Percentiles rank a stretch among this genome's conserved stretches.
These are phyloP conservation scores for Crypturellus undulatus DNA, from an alignment of 2,113 vertebrate genomes.

Conservation along the genomic window DNA sequence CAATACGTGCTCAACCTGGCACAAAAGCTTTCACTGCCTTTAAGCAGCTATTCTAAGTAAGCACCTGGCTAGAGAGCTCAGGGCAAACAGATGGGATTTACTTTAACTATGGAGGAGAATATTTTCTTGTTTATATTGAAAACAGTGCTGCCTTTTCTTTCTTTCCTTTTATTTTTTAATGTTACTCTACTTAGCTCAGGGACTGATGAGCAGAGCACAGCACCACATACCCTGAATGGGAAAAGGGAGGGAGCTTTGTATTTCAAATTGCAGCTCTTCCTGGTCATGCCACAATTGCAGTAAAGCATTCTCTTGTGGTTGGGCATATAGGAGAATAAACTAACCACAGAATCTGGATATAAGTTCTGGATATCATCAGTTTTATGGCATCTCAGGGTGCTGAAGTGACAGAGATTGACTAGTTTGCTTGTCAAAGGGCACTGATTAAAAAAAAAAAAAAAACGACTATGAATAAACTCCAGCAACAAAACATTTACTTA, in stretches of 20 bases:
- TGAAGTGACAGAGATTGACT: not conserved
- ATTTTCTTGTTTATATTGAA: not conserved
- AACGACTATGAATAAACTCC: not conserved
- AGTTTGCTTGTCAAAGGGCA: not conserved
- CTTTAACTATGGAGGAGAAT: not conserved
- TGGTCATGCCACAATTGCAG: not conserved
- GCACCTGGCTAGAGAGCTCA: not conserved
- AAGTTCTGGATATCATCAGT: not conserved
- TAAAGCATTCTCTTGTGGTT: not conserved
- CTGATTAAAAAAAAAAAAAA: not conserved
- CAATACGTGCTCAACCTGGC: not conserved
- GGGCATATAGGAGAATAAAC: not conserved
- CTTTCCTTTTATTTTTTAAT: not conserved
- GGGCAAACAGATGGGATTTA: not conserved
- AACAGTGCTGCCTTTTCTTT: not conserved
- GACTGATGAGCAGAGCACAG: not conserved
- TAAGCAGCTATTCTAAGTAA: not conserved
- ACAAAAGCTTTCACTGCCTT: not conserved
- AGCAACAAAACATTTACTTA: constrained; percentile 13
- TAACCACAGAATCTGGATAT: not conserved
- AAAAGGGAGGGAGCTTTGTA: not conserved
- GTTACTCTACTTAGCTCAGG: not conserved
- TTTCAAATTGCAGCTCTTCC: not conserved
- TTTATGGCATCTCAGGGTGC: not conserved
- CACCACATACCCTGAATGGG: not conserved